phyloP scores from a whole-genome alignment of 2,888 invertebrate genomes.

The Dendrolimus pini region DNA sequence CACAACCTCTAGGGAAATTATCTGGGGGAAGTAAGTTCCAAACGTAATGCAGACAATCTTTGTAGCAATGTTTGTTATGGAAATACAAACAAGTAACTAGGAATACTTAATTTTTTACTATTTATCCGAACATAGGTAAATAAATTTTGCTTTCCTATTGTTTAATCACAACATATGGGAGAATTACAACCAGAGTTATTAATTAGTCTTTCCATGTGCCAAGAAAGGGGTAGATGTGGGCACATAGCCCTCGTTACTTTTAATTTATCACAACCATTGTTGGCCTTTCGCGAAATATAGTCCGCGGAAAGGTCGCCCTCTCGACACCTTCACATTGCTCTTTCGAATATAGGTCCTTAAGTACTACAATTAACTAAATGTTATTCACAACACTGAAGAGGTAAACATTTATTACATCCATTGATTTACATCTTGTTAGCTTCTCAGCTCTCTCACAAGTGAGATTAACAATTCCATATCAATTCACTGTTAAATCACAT shows the following conservation, averaged over 20 bases:
- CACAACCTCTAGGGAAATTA: constrained; percentile 70
- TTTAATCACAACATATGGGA: constrained; percentile 64
- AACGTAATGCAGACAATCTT: constrained; percentile 41
- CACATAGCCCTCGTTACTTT: constrained; percentile 28
- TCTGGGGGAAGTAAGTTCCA: constrained; percentile 38
- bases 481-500: constrained; percentile 44
- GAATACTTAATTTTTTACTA: constrained; percentile 37
- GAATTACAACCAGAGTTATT: constrained; percentile 58
- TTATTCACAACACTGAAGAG: constrained; percentile 74
- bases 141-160: constrained; percentile 41
- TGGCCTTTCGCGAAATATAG: constrained; percentile 24
- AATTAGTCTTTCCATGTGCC: constrained; percentile 32
- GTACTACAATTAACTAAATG: constrained; percentile 42
- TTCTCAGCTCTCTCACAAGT: constrained; percentile 27
- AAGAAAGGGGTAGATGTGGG: constrained; percentile 30
- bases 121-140: constrained; percentile 40
- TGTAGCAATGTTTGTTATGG: constrained; percentile 37
- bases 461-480: constrained; percentile 31
- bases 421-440: constrained; percentile 56
- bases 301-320: constrained; percentile 27
- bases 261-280: constrained; percentile 63
- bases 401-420: constrained; percentile 62
- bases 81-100: constrained; percentile 36
- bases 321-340: constrained; percentile 39
- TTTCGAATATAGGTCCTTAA: constrained; percentile 20